Conservation (phyloP, 1,140 invertebrate species). For the Phymorhynchus buccinoides region DNA sequence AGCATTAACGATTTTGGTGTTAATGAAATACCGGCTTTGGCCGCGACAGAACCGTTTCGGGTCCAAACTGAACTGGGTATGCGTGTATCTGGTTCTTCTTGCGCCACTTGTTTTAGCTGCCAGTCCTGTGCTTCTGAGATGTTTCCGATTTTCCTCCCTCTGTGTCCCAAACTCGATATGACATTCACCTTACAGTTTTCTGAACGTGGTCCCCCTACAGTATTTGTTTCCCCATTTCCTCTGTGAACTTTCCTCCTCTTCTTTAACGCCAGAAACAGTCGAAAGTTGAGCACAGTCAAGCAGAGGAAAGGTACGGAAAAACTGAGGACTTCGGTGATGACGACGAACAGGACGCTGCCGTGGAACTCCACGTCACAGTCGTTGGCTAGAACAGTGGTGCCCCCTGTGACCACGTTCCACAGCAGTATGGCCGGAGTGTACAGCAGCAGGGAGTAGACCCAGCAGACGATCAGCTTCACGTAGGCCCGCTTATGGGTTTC, state of each 20-base stretch:
- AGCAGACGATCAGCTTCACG: constrained; percentile 21
- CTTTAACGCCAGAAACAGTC: constrained; percentile 51
- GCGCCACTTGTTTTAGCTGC: background rate
- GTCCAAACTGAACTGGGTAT: background rate
- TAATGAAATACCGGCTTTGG: background rate
- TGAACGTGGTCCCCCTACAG: background rate
- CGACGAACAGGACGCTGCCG: constrained; percentile 50
- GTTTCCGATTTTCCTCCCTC: background rate
- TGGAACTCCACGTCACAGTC: constrained; percentile 62
- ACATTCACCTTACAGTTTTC: background rate
- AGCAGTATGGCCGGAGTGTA: constrained; percentile 62
- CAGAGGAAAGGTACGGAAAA: constrained; percentile 55
- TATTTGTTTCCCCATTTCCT: background rate
- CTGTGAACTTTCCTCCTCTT: background rate
- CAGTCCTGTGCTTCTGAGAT: background rate
- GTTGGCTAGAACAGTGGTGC: constrained; percentile 30
- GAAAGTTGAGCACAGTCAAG: constrained; percentile 47
- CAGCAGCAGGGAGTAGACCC: constrained; percentile 51
- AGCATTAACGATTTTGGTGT: background rate
- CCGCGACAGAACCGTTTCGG: background rate
- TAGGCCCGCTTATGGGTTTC: constrained; percentile 2
- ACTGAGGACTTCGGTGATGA: constrained; percentile 50
- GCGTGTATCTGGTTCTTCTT: too few species aligned
- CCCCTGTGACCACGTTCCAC: constrained; percentile 55
- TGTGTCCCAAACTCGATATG: background rate